A percentile compares a stretch with the other conserved stretches of the same genome.
Evolutionary conservation across 1,140 invertebrate species (phyloP).

Genomic region (Caenorhabditis elegans): DNA sequence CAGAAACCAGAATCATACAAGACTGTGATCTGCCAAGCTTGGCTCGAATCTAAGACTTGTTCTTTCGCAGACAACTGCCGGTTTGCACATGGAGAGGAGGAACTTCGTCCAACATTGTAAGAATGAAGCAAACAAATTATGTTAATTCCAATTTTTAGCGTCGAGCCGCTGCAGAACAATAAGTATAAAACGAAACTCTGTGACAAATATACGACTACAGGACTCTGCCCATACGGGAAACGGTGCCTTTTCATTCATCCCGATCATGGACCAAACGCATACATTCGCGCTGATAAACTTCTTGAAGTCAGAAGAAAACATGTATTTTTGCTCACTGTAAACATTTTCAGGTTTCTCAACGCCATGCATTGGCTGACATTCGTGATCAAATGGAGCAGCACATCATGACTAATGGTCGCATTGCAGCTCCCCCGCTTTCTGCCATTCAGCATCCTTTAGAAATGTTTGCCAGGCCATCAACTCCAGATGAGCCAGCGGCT

Average conservation of each 20-base stretch:
- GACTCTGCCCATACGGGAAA: conserved; percentile 57
- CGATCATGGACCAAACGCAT: conserved; percentile 24
- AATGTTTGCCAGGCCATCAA: not conserved
- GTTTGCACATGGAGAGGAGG: conserved; percentile 55
- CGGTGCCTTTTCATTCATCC: conserved; percentile 59
- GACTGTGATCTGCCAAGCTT: conserved; percentile 59
- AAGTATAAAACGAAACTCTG: conserved; percentile 62
- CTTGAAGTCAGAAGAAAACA: not conserved
- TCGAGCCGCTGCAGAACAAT: conserved; percentile 47
- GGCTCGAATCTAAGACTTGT: conserved; percentile 54
- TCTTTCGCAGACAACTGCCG: conserved; percentile 58
- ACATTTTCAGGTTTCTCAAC: not conserved
- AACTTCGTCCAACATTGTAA: conserved; percentile 54
- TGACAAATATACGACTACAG: conserved; percentile 59
- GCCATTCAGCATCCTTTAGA: not conserved
- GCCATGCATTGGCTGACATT: not conserved
- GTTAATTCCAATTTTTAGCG: conserved; percentile 34
- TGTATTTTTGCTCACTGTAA: not conserved
- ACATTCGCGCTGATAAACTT: conserved; percentile 27
- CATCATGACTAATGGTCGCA: not conserved
- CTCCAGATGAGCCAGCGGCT: not conserved
- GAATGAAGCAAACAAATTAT: not conserved
- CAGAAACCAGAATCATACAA: conserved; percentile 56
- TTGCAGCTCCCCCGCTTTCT: not conserved
- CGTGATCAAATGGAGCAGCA: conserved; percentile 24